Percentiles rank a stretch among this genome's conserved stretches.
Conservation (phyloP, 2,797 vertebrate genomes). For the Capromys pilorides region DNA sequence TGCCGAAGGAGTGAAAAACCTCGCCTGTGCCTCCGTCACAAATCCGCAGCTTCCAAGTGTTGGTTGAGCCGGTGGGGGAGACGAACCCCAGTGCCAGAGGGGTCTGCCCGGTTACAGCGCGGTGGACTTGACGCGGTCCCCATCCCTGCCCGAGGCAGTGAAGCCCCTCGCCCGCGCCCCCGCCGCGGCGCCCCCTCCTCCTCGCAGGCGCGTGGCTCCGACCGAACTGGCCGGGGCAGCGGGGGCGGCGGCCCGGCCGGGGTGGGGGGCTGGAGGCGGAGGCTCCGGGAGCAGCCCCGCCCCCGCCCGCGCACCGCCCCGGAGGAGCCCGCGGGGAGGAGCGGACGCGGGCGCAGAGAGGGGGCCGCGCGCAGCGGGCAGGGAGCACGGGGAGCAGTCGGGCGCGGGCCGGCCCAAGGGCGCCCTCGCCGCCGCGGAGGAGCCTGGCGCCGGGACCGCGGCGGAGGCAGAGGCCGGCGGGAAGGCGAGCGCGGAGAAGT, state of each 20-base stretch:
- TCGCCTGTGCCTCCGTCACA: conserved; percentile 12
- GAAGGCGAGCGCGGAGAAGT: conserved; percentile 61
- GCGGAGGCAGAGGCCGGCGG: conserved; percentile 46
- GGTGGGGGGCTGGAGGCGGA: neutral
- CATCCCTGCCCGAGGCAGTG: neutral
- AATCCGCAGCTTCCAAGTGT: conserved; percentile 4
- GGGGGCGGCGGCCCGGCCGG: conserved; percentile 28
- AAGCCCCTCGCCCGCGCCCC: neutral
- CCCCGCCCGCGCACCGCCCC: conserved; percentile 70
- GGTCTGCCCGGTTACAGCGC: neutral
- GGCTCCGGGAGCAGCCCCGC: conserved; percentile 68
- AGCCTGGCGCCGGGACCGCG: conserved; percentile 41
- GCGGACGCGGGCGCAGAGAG: conserved; percentile 69
- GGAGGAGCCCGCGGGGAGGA: conserved; percentile 75
- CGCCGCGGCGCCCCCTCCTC: conserved; percentile 39
- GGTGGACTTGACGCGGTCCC: neutral
- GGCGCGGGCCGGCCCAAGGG: conserved; percentile 68
- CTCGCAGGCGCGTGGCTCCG: neutral
- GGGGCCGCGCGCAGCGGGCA: conserved; percentile 69
- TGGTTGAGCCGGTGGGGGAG: neutral
- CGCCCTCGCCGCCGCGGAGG: conserved; percentile 61
- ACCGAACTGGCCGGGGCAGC: neutral
- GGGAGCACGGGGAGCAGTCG: conserved; percentile 49
- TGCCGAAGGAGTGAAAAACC: conserved; percentile 15
- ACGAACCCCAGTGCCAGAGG: neutral